A percentile compares a stretch with the other conserved stretches of the same genome.
Evolutionary conservation across 2,113 vertebrate species (phyloP).

Genomic region (Neolamprologus tretocephalus): DNA sequence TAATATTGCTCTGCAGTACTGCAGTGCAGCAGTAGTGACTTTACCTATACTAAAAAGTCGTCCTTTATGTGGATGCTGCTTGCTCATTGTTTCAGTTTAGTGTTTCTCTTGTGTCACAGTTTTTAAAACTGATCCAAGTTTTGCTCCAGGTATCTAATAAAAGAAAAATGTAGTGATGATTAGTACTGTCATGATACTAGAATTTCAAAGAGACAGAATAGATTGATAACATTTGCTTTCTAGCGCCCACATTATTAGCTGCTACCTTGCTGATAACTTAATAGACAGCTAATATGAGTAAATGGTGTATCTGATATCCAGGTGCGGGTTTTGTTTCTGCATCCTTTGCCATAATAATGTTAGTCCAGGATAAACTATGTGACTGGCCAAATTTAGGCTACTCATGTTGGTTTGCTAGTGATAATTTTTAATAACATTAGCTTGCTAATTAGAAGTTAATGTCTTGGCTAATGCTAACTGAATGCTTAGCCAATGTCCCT

Average conservation of each 20-base stretch:
- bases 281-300: neutral
- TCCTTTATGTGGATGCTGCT: neutral
- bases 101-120: neutral
- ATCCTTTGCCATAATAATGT: neutral
- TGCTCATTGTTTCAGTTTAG: neutral
- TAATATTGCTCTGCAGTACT: neutral
- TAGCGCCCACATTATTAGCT: neutral
- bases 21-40: neutral
- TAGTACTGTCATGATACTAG: neutral
- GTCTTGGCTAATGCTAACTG: neutral
- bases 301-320: neutral
- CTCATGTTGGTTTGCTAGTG: neutral
- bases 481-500: neutral
- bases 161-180: neutral
- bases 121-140: neutral
- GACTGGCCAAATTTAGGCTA: neutral
- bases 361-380: neutral
- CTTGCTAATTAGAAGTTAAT: neutral
- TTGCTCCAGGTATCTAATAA: neutral
- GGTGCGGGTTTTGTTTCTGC: neutral
- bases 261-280: neutral
- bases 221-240: neutral
- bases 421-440: neutral
- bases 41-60: neutral
- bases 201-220: neutral